Evolutionary conservation across 2,888 invertebrate genomes (phyloP), one percentile per base, ranked within the genome.

Genomic region (Hemaris fuciformis): DNA sequence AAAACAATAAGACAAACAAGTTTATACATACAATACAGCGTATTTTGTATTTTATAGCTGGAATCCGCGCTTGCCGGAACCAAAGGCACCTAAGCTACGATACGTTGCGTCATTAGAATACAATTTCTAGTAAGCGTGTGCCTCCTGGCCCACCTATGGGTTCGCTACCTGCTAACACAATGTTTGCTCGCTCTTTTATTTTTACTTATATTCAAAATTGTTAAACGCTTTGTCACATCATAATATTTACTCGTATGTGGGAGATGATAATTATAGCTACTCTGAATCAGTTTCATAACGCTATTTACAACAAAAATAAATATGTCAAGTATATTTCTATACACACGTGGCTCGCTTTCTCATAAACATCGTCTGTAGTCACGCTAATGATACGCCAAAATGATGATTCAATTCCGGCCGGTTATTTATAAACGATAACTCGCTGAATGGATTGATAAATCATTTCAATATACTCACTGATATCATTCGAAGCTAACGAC

Each of bases 301-400:
- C 38, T 38, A 38, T 1, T 2, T n/a, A 13, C 8, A 13, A 38
- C 38, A 18, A 53, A 31, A 53, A 53, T 18, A 53, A 53, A 66
- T 61, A 60, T 62, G 63, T 63, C 62, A 67, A 66, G 57, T 58
- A 48, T 67, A 64, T 62, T 69, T 53, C 31, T 22, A n/a, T n/a
- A 59, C 31, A 34, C 23, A 42, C n/a, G 38, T 53, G 53, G 6
- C 70, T 68, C 67, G 71, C 67, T 73, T 71, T 76, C 74, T 72
- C 71, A 73, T 74, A 74, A 68, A 69, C 69, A 61, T 61, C 62
- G 64, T 48, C 65, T 60, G 69, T 71, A 75, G 69, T 76, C 77
- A 80, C 79, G 79, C 74, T 77, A 75, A 81, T 79, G 74, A 76
- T 73, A 80, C 71, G 77, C 76, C 75, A 68, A 77, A 79, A 75